Evolutionary conservation across 2,888 invertebrate genomes (phyloP), one percentile per base, ranked within the genome.

Genomic region (Drosophila paramelanica): DNA sequence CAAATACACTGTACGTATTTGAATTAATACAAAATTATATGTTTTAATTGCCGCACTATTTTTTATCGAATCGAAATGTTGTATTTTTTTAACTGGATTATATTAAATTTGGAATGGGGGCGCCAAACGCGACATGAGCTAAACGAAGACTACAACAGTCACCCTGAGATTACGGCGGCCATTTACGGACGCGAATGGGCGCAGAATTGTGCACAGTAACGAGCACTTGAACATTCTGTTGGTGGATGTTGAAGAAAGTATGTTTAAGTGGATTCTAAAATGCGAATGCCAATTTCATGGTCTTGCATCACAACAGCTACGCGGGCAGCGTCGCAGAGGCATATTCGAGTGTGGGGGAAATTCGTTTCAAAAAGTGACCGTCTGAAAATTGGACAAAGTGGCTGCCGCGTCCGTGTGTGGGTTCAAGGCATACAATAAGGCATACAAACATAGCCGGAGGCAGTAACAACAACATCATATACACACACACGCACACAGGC

Each of bases 361-460:
- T 85, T 85, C 86, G 83, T 81, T 88, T 81, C 81, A 73, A 85
- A 80, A 85, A 88, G 75, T 85, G 85, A 85, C 85, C 88, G 85
- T 85, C 86, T 83, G 88, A 86, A 85, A 86, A 88, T 88, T 85
- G 86, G 79, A 88, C 86, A 88, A 83, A 83, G 84, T 80, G 81
- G 83, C 81, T 83, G 73, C 65, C 79, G 75, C 85, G 71, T 67
- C 77, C 61, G 57, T 74, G 65, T 77, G 76, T 77, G 66, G 71
- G 77, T 82, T 74, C 76, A 89, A 88, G 88, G 89, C 89, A 88
- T 79, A 82, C 86, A 89, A 83, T 83, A 89, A 83, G 77, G 77
- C 88, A 77, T 73, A 78, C 82, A 79, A 79, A 77, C 76, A 73
- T 77, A 67, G 74, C 79, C 67, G 67, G 61, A 66, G 86, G 86